phyloP scores from a whole-genome alignment of 2,113 vertebrate species.

The Phylloscopus trochilus region DNA sequence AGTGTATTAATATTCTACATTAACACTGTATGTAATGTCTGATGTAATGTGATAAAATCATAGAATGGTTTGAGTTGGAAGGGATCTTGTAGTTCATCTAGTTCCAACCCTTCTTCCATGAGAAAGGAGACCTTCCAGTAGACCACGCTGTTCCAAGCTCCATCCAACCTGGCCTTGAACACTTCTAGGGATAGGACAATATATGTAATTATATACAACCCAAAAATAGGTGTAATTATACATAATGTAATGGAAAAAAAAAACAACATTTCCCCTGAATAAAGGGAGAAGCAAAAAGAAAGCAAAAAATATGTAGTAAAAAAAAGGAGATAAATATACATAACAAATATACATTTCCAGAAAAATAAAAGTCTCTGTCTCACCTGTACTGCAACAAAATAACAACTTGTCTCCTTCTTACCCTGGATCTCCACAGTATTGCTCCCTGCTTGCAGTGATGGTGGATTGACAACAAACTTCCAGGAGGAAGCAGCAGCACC shows the following conservation, averaged over 20 bases:
- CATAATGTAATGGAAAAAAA: background rate
- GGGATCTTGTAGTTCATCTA: too few relatives aligned
- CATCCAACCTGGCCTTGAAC: background rate
- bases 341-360: background rate
- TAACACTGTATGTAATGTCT: background rate
- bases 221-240: background rate
- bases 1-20: background rate
- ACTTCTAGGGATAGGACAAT: background rate
- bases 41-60: background rate
- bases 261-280: rapidly evolving
- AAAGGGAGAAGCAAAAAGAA: background rate
- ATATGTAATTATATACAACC: background rate
- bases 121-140: background rate
- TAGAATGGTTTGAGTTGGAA: background rate
- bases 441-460: background rate
- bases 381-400: background rate
- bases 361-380: background rate
- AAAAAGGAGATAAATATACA: background rate
- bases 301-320: rapidly evolving
- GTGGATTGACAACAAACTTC: background rate
- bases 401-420: background rate
- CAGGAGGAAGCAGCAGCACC: background rate
- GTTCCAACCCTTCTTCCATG: background rate
- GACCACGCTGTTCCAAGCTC: background rate
- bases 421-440: background rate